A percentile compares a stretch with the other conserved stretches of the same genome.
Conservation (phyloP, 2,113 vertebrate species). For the Forbesichthys papilliferus region DNA sequence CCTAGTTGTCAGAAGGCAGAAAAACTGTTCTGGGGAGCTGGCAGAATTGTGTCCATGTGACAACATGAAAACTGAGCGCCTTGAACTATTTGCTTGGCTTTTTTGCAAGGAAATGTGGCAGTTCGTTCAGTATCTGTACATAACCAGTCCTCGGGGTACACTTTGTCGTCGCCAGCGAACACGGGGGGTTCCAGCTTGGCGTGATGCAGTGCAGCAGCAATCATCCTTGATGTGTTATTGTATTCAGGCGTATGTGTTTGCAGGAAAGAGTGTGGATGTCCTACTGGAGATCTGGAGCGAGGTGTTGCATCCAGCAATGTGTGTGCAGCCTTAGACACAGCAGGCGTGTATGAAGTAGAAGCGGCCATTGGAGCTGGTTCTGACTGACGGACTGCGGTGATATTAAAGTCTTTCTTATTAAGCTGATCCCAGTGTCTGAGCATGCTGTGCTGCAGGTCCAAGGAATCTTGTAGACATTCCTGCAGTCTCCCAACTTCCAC, state of each 20-base stretch:
- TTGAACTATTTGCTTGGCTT: constrained; percentile 7
- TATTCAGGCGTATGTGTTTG: not conserved
- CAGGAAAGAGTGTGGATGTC: not conserved
- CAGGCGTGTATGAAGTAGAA: not conserved
- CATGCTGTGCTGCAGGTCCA: not conserved
- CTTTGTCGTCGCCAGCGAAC: not conserved
- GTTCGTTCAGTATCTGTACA: constrained; percentile 8
- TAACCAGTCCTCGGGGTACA: constrained; percentile 7
- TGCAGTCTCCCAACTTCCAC: no score
- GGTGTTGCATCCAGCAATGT: not conserved
- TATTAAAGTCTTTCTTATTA: not conserved
- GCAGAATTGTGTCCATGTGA: constrained; percentile 10
- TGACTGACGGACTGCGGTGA: not conserved
- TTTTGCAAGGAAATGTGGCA: constrained; percentile 8
- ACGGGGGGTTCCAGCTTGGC: not conserved
- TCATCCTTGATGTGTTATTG: constrained; percentile 2
- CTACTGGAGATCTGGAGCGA: not conserved
- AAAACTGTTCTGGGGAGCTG: constrained; percentile 6
- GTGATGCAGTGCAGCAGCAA: not conserved
- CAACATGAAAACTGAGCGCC: constrained; percentile 10
- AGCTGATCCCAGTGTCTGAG: not conserved
- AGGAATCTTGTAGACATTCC: not conserved
- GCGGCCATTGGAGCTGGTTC: not conserved
- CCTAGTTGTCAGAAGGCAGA: constrained; percentile 8
- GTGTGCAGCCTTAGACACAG: not conserved